phyloP scores from a whole-genome alignment of 2,888 invertebrate species.

The Noctua comes region DNA sequence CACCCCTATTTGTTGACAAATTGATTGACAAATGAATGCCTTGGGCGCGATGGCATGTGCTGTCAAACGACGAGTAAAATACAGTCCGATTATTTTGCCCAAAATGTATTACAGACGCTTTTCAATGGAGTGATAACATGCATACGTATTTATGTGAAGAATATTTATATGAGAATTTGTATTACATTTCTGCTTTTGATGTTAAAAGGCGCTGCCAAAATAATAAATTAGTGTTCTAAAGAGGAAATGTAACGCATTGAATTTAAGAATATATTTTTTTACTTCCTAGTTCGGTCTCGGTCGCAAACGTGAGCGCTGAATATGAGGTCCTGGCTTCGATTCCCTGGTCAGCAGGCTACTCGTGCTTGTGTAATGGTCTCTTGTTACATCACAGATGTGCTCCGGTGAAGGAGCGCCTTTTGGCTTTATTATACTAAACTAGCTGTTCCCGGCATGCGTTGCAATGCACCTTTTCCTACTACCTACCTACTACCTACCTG shows the following conservation, averaged over 20 bases:
- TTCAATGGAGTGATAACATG: conserved; percentile 13
- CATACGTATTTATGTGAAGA: not conserved
- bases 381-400: too few species aligned
- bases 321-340: too few species aligned
- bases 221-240: not conserved
- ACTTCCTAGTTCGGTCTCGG: too few species aligned
- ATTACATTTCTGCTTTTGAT: not conserved
- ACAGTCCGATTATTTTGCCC: not conserved
- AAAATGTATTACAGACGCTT: not conserved
- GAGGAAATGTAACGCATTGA: not conserved
- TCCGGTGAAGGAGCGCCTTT: too few species aligned
- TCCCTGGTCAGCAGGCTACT: too few species aligned
- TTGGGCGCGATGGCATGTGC: not conserved
- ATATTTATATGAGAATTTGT: not conserved
- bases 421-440: too few species aligned
- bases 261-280: too few species aligned
- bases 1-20: conserved; percentile 8
- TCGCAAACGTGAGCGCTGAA: too few species aligned
- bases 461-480: too few species aligned
- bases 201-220: not conserved
- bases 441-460: too few species aligned
- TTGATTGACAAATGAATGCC: conserved; percentile 28
- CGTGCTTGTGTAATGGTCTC: too few species aligned
- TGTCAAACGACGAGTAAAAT: conserved; percentile 14
- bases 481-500: too few species aligned